Conservation (phyloP, 2,797 vertebrate species). For the Malurus splendens region DNA sequence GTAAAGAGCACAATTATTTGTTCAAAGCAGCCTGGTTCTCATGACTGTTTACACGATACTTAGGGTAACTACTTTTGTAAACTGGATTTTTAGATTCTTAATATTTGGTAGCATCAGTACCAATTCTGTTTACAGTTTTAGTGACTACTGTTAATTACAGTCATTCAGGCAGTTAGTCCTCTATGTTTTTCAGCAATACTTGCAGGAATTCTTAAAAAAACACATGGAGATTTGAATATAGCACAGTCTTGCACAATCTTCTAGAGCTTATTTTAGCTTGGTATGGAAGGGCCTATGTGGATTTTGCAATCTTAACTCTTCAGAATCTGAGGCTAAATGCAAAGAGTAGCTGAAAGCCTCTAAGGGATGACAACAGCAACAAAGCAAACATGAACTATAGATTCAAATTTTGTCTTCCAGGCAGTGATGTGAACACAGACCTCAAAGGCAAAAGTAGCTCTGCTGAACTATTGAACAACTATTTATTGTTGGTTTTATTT, state of each 20-base stretch:
- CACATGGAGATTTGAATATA: neutral
- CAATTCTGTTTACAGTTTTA: neutral
- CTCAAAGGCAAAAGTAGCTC: neutral
- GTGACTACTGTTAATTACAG: neutral
- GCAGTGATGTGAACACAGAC: neutral
- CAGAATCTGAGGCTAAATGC: neutral
- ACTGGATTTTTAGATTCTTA: neutral
- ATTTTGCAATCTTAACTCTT: conserved; percentile 15
- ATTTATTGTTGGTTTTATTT: no score
- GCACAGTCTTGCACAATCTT: neutral
- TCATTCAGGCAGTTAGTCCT: neutral
- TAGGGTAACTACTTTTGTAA: neutral
- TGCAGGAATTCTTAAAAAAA: conserved; percentile 29
- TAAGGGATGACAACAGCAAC: neutral
- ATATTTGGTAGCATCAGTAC: neutral
- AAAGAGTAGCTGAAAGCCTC: neutral
- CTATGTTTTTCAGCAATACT: neutral
- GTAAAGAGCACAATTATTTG: neutral
- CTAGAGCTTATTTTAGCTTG: neutral
- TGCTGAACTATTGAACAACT: neutral
- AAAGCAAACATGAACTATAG: neutral
- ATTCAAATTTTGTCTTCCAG: neutral
- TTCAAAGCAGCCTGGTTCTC: neutral
- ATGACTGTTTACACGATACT: neutral
- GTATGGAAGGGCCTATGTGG: neutral